Base-by-base conservation (phyloP, 2,888 invertebrate genomes). In the Agrochola macilenta region DNA sequence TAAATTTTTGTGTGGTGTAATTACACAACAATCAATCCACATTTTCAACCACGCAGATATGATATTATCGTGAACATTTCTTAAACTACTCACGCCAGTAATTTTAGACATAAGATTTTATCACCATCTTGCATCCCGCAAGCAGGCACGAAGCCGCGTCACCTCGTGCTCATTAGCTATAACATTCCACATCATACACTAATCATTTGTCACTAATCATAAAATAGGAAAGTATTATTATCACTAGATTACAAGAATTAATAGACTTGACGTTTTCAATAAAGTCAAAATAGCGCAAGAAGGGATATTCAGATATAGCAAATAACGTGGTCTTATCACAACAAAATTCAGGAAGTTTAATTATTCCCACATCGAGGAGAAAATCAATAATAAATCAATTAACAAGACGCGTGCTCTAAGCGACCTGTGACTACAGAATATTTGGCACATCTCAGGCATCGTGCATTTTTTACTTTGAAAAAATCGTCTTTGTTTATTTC, bases 371-470 rank as follows among this genome's bases (percentile, higher is more conserved):
- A 26, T 64, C 68, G 35, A 79, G 71, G 54, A 69, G 65, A 73
- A 76, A 81, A 77, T 79, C 46, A 80, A 79, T 68, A 74, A 68
- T 68, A 74, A 68, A 76, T 79, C 68, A 83, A 76, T 79, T 70
- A 69, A 75, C 61, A 77, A 81, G 81, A 86, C 71, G 82, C 78
- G 89, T 87, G 90, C 89, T 87, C 87, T 91, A 91, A 90, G 89
- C 93, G 93, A 93, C 87, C 90, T 88, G 92, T 89, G 90, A 93
- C 95, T 96, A 96, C 93, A 90, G 86, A 95, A 96, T 95, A 96
- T 96, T 96, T 96, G 96, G 96, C 96, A 96, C 96, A 95, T 89
- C 83, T 85, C 78, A 85, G 82, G 83, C 88, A 85, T 84, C 89
- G 88, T 88, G 88, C 88, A 87, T 90, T 89, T 89, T 89, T 88